Base-by-base conservation (phyloP, 2,113 vertebrate species). In the Poeciliopsis prolifica region DNA sequence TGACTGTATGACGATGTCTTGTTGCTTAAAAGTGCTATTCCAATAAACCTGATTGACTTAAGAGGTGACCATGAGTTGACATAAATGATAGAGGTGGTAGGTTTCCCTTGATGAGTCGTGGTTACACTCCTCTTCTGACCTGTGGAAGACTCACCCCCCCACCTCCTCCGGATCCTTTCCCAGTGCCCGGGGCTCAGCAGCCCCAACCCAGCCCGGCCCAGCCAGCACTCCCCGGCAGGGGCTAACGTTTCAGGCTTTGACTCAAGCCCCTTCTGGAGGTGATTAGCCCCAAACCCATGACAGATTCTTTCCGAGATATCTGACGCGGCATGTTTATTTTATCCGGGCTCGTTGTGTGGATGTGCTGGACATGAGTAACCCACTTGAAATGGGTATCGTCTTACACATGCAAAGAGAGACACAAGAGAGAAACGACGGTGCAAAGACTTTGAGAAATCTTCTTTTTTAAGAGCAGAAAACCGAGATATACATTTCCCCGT, bases 221-320 rank as follows among this genome's bases (percentile, higher is more conserved):
- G 93, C 93, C 85, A 75, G 84, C 22, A 75, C 96, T 98, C 96
- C 97, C 96, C 94, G 95, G 94, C 94, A 96, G 96, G 95, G 97
- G 97, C 96, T 98, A 97, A 97, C 97, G 93, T 99, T 99, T 98
- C 97, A 98, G 95, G 95, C 96, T 96, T 95, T 93, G 95, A 96
- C 96, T 97, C 95, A 94, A 96, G 96, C 95, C 96, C 97, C 97
- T 99, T 98, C 97, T 99, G 98, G 97, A 99, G 97, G 97, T 98
- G 97, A 99, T 99, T 99, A 99, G 96, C 96, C 92, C 88, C 95
- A 97, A 98, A 99, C 96, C 96, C 97, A 97, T 98, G 97, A 99
- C 98, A 99, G 98, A 99, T 99, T 98, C 96, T 97, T 99, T 98
- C 97, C 97, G 96, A 98, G 98, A 99, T 99, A 99, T 97, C 96